A percentile compares a stretch with the other conserved stretches of the same genome.
Evolutionary conservation across 2,888 invertebrate genomes (phyloP).

Genomic region (Drosophila lutescens): DNA sequence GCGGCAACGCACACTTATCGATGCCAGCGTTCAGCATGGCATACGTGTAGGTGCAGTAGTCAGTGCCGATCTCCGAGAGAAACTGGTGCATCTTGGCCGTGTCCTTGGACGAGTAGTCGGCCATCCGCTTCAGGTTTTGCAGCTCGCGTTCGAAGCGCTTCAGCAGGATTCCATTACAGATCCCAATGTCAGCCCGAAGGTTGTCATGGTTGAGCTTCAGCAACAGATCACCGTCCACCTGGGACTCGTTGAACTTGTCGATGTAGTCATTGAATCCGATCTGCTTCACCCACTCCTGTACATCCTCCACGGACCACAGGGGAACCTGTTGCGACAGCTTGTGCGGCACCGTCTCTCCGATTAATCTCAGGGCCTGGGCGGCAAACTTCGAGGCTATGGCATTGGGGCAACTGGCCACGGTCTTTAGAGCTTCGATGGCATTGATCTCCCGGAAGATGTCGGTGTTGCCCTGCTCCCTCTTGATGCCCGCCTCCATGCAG

Average conservation of each 20-base stretch:
- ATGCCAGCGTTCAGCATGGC: slow-evolving; percentile 98
- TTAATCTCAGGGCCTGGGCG: slow-evolving; percentile 94
- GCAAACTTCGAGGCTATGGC: slow-evolving; percentile 99
- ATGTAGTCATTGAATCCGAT: slow-evolving; percentile 96
- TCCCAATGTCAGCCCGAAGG: slow-evolving; percentile 95
- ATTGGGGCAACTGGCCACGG: slow-evolving; percentile 98
- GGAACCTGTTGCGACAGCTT: slow-evolving; percentile 99
- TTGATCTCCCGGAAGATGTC: slow-evolving; percentile 97
- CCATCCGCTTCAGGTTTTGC: slow-evolving; percentile 96
- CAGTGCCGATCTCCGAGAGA: slow-evolving; percentile 92
- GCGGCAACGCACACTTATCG: slow-evolving; percentile 93
- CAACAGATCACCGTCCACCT: slow-evolving; percentile 98
- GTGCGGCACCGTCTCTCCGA: slow-evolving; percentile 98
- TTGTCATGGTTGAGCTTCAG: slow-evolving; percentile 96
- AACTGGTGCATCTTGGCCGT: slow-evolving; percentile 95
- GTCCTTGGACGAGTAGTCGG: slow-evolving; percentile 97
- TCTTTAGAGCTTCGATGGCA: slow-evolving; percentile 97
- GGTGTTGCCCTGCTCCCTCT: slow-evolving; percentile 95
- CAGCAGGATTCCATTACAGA: slow-evolving; percentile 96
- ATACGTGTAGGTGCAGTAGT: slow-evolving; percentile 98
- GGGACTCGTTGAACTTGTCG: slow-evolving; percentile 93
- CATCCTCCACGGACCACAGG: slow-evolving; percentile 98
- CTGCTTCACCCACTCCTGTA: slow-evolving; percentile 98
- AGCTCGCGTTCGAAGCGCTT: slow-evolving; percentile 96
- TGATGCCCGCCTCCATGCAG: slow-evolving; percentile 99